These are phyloP conservation scores for Oncorhynchus keta DNA, from an alignment of 2,113 vertebrate genomes.

Conservation along the genomic window DNA sequence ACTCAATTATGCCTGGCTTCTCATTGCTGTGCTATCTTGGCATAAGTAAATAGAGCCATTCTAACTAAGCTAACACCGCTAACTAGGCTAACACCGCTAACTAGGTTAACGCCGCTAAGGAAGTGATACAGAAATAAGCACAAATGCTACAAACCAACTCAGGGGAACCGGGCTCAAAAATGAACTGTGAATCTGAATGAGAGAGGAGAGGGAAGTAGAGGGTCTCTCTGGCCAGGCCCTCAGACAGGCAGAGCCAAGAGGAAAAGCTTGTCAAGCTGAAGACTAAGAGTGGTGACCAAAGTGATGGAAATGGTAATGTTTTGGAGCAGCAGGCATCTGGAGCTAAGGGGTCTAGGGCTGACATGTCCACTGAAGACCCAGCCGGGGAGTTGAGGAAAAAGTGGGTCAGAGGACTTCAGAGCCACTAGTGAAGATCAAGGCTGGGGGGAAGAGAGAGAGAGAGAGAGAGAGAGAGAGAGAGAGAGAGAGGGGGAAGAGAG, in stretches of 20 bases:
- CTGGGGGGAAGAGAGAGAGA: no score
- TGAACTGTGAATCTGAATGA: constrained; percentile 2
- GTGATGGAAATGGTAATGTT: background rate
- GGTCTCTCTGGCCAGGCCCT: constrained; percentile 22
- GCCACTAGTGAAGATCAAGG: constrained; percentile 42
- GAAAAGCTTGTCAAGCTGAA: constrained; percentile 8
- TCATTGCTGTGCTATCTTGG: constrained; percentile 37
- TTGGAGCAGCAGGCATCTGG: background rate
- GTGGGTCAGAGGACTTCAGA: constrained; percentile 62
- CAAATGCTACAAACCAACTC: constrained; percentile 47
- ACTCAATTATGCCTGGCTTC: constrained; percentile 74
- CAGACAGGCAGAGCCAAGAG: constrained; percentile 21
- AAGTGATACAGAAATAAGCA: constrained; percentile 47
- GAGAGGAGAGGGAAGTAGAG: background rate
- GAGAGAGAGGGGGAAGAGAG: no score
- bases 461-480: no score
- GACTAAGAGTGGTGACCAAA: background rate
- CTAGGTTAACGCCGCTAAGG: constrained; percentile 39
- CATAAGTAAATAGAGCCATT: no score
- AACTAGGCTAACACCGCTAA: no score
- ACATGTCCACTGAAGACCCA: constrained; percentile 2
- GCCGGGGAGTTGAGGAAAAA: constrained; percentile 35
- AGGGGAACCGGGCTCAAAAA: constrained; percentile 45
- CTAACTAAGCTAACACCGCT: background rate
- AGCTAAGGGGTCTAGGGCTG: background rate